Base-by-base conservation (phyloP, 2,113 vertebrate genomes). In the Labeo catla region DNA sequence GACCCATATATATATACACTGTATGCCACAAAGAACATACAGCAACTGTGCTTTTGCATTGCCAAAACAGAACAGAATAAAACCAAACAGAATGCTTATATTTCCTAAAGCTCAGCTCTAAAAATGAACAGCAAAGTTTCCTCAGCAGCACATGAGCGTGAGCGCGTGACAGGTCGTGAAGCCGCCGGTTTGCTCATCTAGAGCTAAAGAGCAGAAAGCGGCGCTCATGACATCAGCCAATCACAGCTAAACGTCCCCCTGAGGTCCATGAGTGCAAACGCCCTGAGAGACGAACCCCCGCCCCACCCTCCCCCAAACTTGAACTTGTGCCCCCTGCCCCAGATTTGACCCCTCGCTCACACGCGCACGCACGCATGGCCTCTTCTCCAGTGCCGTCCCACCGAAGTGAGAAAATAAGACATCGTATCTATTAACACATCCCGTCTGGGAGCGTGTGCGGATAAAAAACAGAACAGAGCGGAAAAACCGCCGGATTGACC, bases 271-370 rank as follows among this genome's bases (percentile, higher is more conserved):
- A 79, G 76, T 59, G 76, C 52, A 79, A 16, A 49, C 80, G 39
- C 49, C 11, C 28, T 8, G 19, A 36, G 57, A 76, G 77, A 47
- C 68, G 11, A 36, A 19, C 21, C 78, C 85, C 66, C 23, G 13
- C 77, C 78, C 66, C 61, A 2, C 84, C 77, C 39, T 11, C 28
- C 49, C 78, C 43, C 50, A 86, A 36, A 66, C 61, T 82, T 88
- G 87, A 88, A 84, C 84, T 86, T 86, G 50, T 79, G 80, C 73
- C 80, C 73, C 61, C 79, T 83, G 87, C 73, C 87, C 85, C 52
- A 43, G 47, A 68, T 88, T 39, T 88, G 84, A 88, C 84, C 87
- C 84, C 76, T 9, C 49, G 0, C 80, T 54, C 81, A 52, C 63
- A 34, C 47, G 34, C 50, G 9, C 73, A 36, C 36, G 23, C 50